Evolutionary conservation across 2,888 invertebrate genomes (phyloP), one percentile per base, ranked within the genome.

Genomic region (Temnothorax ravouxi): DNA sequence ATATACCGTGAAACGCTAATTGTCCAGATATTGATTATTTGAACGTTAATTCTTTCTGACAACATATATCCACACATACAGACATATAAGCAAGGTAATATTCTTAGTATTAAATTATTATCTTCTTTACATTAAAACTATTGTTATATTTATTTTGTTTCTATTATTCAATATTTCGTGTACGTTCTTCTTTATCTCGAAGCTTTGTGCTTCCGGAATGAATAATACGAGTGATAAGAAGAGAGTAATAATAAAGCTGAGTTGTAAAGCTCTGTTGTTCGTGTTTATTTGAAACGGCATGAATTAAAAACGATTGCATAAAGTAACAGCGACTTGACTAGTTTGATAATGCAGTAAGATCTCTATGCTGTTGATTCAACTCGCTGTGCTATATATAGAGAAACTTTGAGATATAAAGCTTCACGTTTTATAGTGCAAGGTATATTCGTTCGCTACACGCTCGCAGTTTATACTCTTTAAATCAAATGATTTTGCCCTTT

Each of bases 381-480:
- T 44, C 18, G 13, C n/a, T 44, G 54, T 9, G 21, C 21, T 11
- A 41, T 56, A 15, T 21, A 50, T 4, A n/a, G 3, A 61, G n/a
- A 52, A 64, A 38, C 76, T 76, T 41, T 34, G 75, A 47, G 41
- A 64, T 59, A 75, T 75, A 76, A 76, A 62, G 50, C 64, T 41
- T 41, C 38, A 64, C 50, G 47, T 62, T 75, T 62, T 50, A 75
- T 76, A 64, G 18, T 25, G 21, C 52, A 50, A 62, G 50, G 38
- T 62, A 25, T 52, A 52, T 25, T 34, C 52, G 52, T 25, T 52
- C 21, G 21, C 25, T 76, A 38, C 11, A 11, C 3, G 25, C 62
- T 64, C 6, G 38, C 38, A 64, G 64, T 64, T 76, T 64, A 41
- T 52, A 38, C 64, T 64, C 76, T 64, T 76, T 76, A 76, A 64